Base-by-base conservation (phyloP, 2,113 vertebrate species). In the Eretmochelys imbricata region DNA sequence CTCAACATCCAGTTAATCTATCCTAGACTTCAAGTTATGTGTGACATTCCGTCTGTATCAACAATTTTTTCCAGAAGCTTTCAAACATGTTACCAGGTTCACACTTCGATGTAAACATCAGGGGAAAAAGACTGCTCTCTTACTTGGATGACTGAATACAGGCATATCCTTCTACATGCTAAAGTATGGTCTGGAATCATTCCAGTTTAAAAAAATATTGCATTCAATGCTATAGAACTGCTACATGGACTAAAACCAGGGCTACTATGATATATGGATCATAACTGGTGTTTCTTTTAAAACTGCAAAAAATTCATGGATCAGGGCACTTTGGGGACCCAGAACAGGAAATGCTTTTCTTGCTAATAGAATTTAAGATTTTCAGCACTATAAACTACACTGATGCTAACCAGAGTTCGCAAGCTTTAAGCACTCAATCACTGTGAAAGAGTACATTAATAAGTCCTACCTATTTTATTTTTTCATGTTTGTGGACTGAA, bases 331-430 rank as follows among this genome's bases (percentile, higher is more conserved):
- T 24, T 0, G 20, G 17, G 17, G 84, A 49, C 20, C 11, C 51
- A 62, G 65, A 72, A 86, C 55, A 91, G 14, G 62, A 86, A 95
- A 31, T 1, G 2, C 27, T 53, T 91, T 89, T 46, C 29, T 78
- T 88, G 46, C 49, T 80, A 72, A 54, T 5, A 75, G 31, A 1
- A 0, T 78, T 94, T 19, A 79, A 89, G 31, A 16, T 51, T 46
- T 89, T 85, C 91, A 93, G 79, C 4, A 35, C 25, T 38, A 82
- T 82, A 46, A 95, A 86, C n/a, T 22, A 84, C 8, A 17, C 3
- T 46, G 38, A 87, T 42, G 48, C 5, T 86, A 89, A 29, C 83
- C 80, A 84, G 46, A 82, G 89, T 11, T 82, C 31, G 79, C 87
- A 24, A 59, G 27, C 55, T 86, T 91, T 55, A 89, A 69, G 86